phyloP scores from a whole-genome alignment of 2,797 vertebrate species.

The Sus cebifrons region DNA sequence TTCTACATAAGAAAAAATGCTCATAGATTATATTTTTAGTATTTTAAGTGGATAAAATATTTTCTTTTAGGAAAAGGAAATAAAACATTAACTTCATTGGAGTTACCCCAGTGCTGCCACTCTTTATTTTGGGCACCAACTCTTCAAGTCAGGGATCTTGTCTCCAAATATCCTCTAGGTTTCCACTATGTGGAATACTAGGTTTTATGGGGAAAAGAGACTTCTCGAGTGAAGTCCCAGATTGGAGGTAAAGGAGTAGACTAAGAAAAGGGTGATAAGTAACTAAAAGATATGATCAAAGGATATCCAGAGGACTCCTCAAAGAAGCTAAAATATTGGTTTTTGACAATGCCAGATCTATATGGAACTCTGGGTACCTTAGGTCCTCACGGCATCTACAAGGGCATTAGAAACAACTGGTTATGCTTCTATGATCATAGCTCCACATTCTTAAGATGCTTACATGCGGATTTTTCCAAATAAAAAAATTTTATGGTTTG shows the following conservation, averaged over 20 bases:
- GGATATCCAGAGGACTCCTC: not conserved
- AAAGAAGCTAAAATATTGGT: not conserved
- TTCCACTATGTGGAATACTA: not conserved
- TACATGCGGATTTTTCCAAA: not conserved
- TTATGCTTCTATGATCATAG: not conserved
- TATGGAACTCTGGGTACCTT: not conserved
- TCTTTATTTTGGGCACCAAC: slow-evolving; percentile 5
- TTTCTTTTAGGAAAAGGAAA: slow-evolving; percentile 55
- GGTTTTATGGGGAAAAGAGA: not conserved
- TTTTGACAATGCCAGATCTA: not conserved
- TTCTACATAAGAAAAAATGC: not conserved
- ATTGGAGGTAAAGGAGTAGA: not conserved
- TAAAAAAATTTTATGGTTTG: not conserved
- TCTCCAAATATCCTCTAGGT: not conserved
- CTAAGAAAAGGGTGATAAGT: not conserved
- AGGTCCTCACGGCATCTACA: not conserved
- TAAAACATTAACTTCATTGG: not conserved
- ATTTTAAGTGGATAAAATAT: not conserved
- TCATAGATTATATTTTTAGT: not conserved
- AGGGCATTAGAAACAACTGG: not conserved
- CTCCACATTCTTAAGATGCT: not conserved
- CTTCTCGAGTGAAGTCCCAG: not conserved
- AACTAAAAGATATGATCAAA: not conserved
- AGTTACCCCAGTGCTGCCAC: not conserved
- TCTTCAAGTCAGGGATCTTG: not conserved